Conservation (phyloP, 2,797 vertebrate species). For the Tokudaia muenninki region DNA sequence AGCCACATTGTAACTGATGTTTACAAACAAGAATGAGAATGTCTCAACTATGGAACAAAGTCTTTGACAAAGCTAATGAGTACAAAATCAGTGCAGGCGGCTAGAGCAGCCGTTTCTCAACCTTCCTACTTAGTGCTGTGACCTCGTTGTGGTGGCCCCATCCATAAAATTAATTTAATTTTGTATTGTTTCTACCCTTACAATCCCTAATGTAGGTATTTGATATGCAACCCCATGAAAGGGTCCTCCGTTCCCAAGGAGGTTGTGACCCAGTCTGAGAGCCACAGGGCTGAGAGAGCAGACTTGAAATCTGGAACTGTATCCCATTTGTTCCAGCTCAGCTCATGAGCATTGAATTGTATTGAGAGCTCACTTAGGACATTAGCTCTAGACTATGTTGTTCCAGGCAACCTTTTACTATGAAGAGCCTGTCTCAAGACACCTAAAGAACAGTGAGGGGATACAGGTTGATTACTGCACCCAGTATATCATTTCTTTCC, state of each 20-base stretch:
- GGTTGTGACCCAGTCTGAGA: neutral
- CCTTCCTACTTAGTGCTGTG: neutral
- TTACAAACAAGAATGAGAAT: slow-evolving; percentile 21
- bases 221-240: neutral
- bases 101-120: neutral
- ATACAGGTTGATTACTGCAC: neutral
- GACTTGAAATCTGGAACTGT: neutral
- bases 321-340: too few relatives aligned
- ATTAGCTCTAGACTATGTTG: neutral
- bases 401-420: neutral
- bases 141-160: neutral
- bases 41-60: neutral
- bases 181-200: neutral
- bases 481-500: too few relatives aligned
- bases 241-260: neutral
- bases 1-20: neutral
- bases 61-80: neutral
- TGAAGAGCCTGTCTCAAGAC: neutral
- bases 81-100: neutral
- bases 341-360: neutral
- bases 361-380: neutral
- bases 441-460: neutral
- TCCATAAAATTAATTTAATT: neutral
- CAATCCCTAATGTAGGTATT: neutral
- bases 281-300: neutral